phyloP scores from a whole-genome alignment of 30 jellyfish, hydroid and myxozoan genomes.

The Pseudorhiza aurosa region DNA sequence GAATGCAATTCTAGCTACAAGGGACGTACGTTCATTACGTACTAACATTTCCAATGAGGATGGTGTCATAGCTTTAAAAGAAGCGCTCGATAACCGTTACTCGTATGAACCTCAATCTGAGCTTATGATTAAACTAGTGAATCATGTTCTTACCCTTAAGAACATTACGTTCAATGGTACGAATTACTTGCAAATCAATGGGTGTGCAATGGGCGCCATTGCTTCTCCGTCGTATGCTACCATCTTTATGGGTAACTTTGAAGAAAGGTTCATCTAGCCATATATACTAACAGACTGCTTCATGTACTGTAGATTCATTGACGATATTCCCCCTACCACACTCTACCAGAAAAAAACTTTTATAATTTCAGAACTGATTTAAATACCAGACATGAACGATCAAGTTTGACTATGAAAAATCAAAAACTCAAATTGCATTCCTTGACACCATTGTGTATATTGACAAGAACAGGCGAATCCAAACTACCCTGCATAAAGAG shows the following conservation, averaged over 20 bases:
- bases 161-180: constrained; percentile 12
- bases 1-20: neutral
- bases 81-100: constrained; percentile 1
- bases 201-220: constrained; percentile 69
- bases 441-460: constrained; percentile 25
- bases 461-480: constrained; percentile 1
- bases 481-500: constrained; percentile 18
- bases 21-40: constrained; percentile 12
- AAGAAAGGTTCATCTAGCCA: constrained; percentile 43
- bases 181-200: constrained; percentile 27
- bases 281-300: constrained; percentile 8
- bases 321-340: constrained; percentile 53
- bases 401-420: constrained; percentile 26
- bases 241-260: constrained; percentile 51
- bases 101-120: neutral
- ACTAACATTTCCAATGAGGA: constrained; percentile 7
- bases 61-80: neutral
- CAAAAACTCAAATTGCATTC: constrained; percentile 29
- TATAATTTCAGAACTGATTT: constrained; percentile 23
- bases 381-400: constrained; percentile 38
- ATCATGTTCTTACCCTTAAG: neutral
- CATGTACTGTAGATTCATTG: constrained; percentile 42
- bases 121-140: neutral
- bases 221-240: constrained; percentile 60
- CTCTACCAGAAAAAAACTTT: constrained; percentile 2